Evolutionary conservation across 2,888 invertebrate species (phyloP).

Genomic region (Ommatoiulus sabulosus): DNA sequence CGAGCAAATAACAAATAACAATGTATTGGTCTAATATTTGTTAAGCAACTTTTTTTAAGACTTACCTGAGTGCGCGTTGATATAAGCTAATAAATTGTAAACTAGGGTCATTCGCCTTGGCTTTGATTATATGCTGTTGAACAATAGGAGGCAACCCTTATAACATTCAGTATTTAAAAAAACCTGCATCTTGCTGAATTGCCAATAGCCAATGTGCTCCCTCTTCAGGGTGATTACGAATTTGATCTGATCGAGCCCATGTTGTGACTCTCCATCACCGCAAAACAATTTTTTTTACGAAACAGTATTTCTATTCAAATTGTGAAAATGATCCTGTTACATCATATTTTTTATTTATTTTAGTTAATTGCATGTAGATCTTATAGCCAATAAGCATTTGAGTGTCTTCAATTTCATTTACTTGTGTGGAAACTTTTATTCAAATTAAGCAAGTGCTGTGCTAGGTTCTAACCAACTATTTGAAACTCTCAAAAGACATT

Average conservation of each 20-base stretch:
- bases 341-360: too few relatives aligned
- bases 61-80: slow-evolving; percentile 23
- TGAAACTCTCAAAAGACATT: too few relatives aligned
- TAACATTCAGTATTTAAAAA: neutral
- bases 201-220: neutral
- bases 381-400: too few relatives aligned
- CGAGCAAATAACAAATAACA: slow-evolving; percentile 20
- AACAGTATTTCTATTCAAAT: neutral
- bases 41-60: neutral
- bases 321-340: neutral
- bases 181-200: neutral
- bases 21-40: slow-evolving; percentile 26
- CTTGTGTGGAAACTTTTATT: too few relatives aligned
- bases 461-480: too few relatives aligned
- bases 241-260: too few relatives aligned
- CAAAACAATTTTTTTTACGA: too few relatives aligned
- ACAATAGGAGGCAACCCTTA: slow-evolving; percentile 34
- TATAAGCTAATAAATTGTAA: slow-evolving; percentile 34
- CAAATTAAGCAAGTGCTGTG: too few relatives aligned
- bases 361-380: too few relatives aligned
- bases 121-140: slow-evolving; percentile 27
- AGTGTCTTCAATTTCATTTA: too few relatives aligned
- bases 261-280: too few relatives aligned
- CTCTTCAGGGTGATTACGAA: neutral
- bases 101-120: slow-evolving; percentile 22